Evolutionary conservation across 2,888 invertebrate species (phyloP).

Genomic region (Ischnura elegans): DNA sequence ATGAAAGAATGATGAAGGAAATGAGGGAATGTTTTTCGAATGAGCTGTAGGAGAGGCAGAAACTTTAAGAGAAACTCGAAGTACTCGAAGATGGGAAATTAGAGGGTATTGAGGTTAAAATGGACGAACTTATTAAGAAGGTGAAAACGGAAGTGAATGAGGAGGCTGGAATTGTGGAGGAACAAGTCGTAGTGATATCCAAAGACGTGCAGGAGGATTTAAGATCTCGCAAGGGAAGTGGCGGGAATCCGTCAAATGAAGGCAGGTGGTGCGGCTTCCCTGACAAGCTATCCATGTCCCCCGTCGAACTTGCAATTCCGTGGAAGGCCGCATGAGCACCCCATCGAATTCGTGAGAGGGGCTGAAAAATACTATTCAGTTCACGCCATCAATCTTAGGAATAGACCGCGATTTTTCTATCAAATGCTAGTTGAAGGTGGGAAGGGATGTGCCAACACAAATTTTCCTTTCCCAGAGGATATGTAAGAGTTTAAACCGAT

Average conservation of each 20-base stretch:
- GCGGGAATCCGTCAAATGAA: slow-evolving; percentile 2
- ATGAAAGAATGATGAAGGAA: slow-evolving; percentile 17
- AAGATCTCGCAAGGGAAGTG: neutral
- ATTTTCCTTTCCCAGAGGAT: slow-evolving; percentile 11
- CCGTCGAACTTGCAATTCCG: slow-evolving; percentile 10
- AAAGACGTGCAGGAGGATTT: neutral
- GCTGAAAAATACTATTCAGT: neutral
- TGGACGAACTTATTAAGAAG: neutral
- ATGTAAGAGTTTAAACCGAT: neutral
- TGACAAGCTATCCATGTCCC: neutral
- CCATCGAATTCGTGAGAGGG: slow-evolving; percentile 1
- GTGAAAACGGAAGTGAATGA: slow-evolving; percentile 2
- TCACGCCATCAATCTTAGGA: neutral
- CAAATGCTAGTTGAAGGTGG: neutral
- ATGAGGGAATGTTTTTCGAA: slow-evolving; percentile 1
- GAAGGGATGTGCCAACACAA: neutral
- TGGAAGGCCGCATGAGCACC: neutral
- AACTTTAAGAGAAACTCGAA: neutral
- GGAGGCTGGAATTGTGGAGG: neutral
- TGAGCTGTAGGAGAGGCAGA: neutral
- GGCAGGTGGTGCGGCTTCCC: slow-evolving; percentile 10
- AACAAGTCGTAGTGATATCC: neutral
- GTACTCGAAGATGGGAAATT: neutral
- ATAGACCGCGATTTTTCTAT: slow-evolving; percentile 2
- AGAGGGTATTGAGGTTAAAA: neutral